These are phyloP conservation scores for Cuniculus paca DNA, from an alignment of 2,797 vertebrate genomes.

Conservation along the genomic window DNA sequence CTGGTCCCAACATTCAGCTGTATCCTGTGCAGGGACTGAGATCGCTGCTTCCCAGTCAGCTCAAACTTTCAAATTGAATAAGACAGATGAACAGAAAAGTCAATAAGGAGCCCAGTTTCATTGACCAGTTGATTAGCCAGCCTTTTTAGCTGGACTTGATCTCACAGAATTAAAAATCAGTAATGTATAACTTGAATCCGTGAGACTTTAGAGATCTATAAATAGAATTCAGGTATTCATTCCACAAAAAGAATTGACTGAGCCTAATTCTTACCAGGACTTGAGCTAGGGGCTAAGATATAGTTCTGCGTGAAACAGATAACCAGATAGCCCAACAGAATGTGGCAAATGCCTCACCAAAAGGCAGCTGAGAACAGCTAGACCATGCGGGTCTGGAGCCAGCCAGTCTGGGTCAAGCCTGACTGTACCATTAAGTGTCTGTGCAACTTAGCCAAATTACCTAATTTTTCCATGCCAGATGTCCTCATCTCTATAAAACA, in stretches of 20 bases:
- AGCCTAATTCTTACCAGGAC: neutral
- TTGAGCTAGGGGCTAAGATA: neutral
- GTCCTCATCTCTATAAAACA: neutral
- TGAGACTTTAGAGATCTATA: neutral
- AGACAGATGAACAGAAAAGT: neutral
- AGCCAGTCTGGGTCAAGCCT: neutral
- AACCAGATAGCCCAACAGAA: neutral
- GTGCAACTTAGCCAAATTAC: neutral
- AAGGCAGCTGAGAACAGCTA: neutral
- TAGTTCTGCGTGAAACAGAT: neutral
- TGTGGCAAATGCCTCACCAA: neutral
- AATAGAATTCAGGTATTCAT: neutral
- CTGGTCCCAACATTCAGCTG: neutral
- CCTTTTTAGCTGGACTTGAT: neutral
- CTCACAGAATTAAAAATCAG: neutral
- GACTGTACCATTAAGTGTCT: neutral
- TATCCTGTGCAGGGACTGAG: neutral
- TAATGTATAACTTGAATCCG: neutral
- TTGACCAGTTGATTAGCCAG: fast-evolving
- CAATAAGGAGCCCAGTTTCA: neutral
- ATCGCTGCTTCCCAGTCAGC: neutral
- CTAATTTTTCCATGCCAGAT: neutral
- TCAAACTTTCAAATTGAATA: neutral
- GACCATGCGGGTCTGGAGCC: neutral
- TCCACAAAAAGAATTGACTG: neutral